A percentile compares a stretch with the other conserved stretches of the same genome.
Evolutionary conservation across 2,888 invertebrate genomes (phyloP).

Genomic region (Megastigmus dorsalis): DNA sequence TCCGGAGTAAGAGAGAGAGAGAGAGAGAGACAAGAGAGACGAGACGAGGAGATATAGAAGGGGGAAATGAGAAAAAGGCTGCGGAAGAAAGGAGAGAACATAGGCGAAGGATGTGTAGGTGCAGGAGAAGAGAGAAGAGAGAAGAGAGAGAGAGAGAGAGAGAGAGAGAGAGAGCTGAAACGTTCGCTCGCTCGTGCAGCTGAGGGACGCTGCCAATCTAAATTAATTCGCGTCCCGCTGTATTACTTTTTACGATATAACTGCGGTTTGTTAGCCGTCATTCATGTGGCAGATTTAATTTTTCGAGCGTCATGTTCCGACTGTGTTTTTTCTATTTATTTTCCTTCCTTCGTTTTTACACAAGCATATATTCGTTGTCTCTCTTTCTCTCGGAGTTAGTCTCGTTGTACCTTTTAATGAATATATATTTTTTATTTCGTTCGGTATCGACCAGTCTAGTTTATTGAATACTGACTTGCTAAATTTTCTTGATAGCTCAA

Average conservation of each 20-base stretch:
- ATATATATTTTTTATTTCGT: no score
- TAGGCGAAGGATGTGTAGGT: no score
- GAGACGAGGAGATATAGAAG: no score
- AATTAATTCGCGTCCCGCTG: slow-evolving; percentile 73
- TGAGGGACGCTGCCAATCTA: slow-evolving; percentile 64
- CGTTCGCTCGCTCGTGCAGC: slow-evolving; percentile 38
- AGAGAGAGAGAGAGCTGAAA: not conserved
- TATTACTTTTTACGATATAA: slow-evolving; percentile 74
- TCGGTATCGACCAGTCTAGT: no score
- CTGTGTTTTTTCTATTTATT: slow-evolving; percentile 48
- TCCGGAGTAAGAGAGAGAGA: slow-evolving; percentile 50
- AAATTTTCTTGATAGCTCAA: no score
- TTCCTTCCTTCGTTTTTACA: not conserved
- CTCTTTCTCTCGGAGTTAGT: no score
- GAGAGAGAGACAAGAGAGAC: slow-evolving; percentile 53
- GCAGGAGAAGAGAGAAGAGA: slow-evolving; percentile 42
- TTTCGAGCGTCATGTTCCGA: slow-evolving; percentile 54
- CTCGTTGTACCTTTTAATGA: no score
- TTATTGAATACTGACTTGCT: no score
- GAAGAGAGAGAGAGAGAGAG: not conserved
- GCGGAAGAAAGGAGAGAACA: not conserved
- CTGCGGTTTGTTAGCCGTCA: slow-evolving; percentile 74
- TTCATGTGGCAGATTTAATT: slow-evolving; percentile 72
- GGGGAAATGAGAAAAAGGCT: not conserved
- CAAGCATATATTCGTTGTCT: no score